Percentiles rank a stretch among this genome's conserved stretches.
Evolutionary conservation across 2,113 vertebrate species (phyloP).

Genomic region (Vicugna pacos): DNA sequence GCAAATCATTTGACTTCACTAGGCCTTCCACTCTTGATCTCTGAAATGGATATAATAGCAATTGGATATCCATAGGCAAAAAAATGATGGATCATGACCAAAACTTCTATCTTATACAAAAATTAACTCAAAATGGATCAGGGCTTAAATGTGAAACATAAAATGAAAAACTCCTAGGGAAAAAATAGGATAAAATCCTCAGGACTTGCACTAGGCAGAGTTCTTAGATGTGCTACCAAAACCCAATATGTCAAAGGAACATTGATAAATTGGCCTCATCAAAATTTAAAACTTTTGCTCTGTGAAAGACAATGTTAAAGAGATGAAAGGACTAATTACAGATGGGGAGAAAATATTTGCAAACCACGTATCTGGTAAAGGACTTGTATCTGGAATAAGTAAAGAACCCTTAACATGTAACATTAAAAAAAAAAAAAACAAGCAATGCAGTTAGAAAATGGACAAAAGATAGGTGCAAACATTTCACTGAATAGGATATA

Average conservation of each 20-base stretch:
- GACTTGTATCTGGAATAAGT: not conserved
- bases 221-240: not conserved
- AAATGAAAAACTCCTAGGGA: not conserved
- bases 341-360: not conserved
- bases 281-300: slow-evolving; percentile 18
- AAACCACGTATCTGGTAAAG: not conserved
- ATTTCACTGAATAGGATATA: not conserved
- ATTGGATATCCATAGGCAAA: not conserved
- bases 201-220: not conserved
- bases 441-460: not conserved
- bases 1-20: not conserved
- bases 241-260: not conserved
- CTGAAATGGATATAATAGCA: not conserved
- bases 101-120: not conserved
- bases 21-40: not conserved
- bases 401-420: not conserved
- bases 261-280: not conserved
- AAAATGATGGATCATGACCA: not conserved
- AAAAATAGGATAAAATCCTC: not conserved
- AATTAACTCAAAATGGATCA: slow-evolving; percentile 22
- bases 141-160: not conserved
- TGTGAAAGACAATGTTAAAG: not conserved
- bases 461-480: not conserved
- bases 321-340: not conserved
- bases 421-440: not conserved